Evolutionary conservation across 2,113 vertebrate species (phyloP).

Genomic region (Barbus barbus): DNA sequence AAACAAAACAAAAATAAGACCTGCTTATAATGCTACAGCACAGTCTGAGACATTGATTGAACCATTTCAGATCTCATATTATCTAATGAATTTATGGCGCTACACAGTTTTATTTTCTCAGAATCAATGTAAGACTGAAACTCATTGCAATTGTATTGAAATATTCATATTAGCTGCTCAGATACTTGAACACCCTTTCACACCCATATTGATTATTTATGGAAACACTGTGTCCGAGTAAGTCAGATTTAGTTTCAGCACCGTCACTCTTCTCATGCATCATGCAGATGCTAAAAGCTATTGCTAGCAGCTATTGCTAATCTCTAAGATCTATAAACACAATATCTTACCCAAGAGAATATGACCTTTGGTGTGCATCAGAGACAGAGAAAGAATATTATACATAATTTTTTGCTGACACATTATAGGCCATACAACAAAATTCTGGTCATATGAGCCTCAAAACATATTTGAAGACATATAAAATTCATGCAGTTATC

Average conservation of each 20-base stretch:
- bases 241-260: slow-evolving; percentile 37
- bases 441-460: background rate
- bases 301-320: background rate
- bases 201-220: slow-evolving; percentile 23
- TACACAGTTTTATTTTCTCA: background rate
- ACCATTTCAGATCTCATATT: background rate
- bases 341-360: slow-evolving; percentile 90
- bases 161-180: background rate
- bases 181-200: background rate
- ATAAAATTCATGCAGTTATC: background rate
- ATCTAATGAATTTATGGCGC: background rate
- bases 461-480: background rate
- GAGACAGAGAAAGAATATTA: slow-evolving; percentile 66
- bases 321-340: slow-evolving; percentile 6
- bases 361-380: slow-evolving; percentile 81
- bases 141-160: background rate
- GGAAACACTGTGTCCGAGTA: background rate
- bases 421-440: background rate
- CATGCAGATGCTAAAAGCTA: slow-evolving; percentile 27
- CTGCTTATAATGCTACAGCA: background rate
- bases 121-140: background rate
- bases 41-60: background rate
- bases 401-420: background rate
- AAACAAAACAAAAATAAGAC: background rate
- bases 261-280: slow-evolving; percentile 10